phyloP scores from a whole-genome alignment of 2,888 invertebrate species.

The Limnephilus lunatus region DNA sequence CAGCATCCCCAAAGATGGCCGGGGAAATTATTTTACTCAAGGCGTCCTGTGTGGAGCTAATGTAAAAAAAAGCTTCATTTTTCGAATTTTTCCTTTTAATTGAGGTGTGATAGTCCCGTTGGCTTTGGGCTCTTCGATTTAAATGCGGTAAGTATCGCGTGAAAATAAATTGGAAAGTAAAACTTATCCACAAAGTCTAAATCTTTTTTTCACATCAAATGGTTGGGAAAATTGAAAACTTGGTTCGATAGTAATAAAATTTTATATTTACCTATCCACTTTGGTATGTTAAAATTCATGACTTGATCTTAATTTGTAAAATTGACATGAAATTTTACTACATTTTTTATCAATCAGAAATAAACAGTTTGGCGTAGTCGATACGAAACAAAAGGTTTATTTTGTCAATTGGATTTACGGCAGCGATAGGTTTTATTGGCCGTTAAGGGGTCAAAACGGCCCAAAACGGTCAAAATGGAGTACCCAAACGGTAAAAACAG shows the following conservation, averaged over 20 bases:
- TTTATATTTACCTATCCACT: neutral
- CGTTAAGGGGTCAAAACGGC: neutral
- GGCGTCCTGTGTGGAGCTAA: no score
- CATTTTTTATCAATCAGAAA: neutral
- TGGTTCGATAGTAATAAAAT: neutral
- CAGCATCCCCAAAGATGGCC: no score
- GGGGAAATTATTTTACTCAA: no score
- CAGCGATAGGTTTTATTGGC: conserved; percentile 49
- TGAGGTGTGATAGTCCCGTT: no score
- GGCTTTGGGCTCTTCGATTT: no score
- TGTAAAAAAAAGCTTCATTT: no score
- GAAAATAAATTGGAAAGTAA: no score
- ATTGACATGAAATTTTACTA: neutral
- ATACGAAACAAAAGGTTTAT: conserved; percentile 40
- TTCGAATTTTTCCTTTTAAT: no score
- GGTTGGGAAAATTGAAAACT: neutral
- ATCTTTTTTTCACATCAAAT: neutral
- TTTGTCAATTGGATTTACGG: conserved; percentile 44
- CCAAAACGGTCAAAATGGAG: conserved; percentile 37
- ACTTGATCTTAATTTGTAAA: neutral
- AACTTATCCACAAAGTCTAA: neutral
- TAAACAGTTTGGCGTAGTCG: neutral
- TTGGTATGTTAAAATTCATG: neutral
- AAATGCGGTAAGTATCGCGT: no score
- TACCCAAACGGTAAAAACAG: conserved; percentile 7